Base-by-base conservation (phyloP, 2,113 vertebrate species). In the Erythrocercus mccallii region DNA sequence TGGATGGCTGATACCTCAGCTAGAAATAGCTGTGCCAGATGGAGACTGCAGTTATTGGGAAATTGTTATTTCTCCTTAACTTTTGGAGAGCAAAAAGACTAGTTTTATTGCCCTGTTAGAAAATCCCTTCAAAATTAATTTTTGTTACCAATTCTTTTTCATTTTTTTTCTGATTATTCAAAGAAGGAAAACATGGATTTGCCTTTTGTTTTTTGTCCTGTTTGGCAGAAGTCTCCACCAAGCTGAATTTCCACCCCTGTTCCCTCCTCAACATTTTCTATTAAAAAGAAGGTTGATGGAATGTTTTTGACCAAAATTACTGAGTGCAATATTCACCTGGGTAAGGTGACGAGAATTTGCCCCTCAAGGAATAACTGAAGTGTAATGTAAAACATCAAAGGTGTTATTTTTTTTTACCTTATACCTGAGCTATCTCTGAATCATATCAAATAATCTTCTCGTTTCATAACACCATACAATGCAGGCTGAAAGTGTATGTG, bases 381-480 rank as follows among this genome's bases (percentile, higher is more conserved):
- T 95, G 65, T 86, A 92, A 94, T 92, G 93, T 86, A 81, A 88
- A 90, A 96, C 94, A 96, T 96, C 95, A 97, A 97, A 96, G 96
- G 60, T 93, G 62, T 37, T 80, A 7, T 33, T 54, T 85, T 80
- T 86, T 88, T 88, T 70, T 37, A 64, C 86, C 64, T 90, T 97
- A 92, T 97, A 95, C 90, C 28, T 94, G 85, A 93, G 90, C 94
- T 97, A 97, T 96, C 96, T 96, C 95, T 97, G 95, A 96, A 97
- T 97, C 94, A 90, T 96, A 96, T 96, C 93, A 97, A 96, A 96
- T 94, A 96, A 96, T 96, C 96, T 96, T 92, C 88, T 92, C 85
- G 1, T 96, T 96, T 96, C 96, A 96, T 96, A 96, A 96, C 93
- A 93, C 80, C 71, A 62, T 93, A 97, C 96, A 95, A 97, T 96